Conservation (phyloP, 2,113 vertebrate species). For the Ophiodon elongatus region DNA sequence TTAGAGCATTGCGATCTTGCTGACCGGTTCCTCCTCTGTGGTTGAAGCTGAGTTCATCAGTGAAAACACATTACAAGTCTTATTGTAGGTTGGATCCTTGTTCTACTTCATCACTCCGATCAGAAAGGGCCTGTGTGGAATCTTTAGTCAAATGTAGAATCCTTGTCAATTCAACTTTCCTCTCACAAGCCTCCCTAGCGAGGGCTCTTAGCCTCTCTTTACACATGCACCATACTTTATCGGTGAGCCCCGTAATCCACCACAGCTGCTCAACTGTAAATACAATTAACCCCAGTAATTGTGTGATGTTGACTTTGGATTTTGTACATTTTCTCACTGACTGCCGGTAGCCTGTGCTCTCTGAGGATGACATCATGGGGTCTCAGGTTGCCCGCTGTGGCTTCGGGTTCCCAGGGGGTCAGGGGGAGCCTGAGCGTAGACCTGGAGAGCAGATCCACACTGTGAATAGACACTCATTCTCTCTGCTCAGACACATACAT, state of each 20-base stretch:
- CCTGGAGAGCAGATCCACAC: slow-evolving; percentile 57
- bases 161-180: neutral
- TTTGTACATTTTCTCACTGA: slow-evolving; percentile 65
- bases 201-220: slow-evolving; percentile 9
- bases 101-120: neutral
- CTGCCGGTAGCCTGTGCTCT: slow-evolving; percentile 69
- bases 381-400: slow-evolving; percentile 75
- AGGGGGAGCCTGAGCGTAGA: slow-evolving; percentile 41
- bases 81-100: neutral
- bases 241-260: slow-evolving; percentile 52
- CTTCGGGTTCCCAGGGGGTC: slow-evolving; percentile 68
- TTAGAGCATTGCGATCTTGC: neutral
- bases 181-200: neutral
- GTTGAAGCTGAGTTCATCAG: neutral
- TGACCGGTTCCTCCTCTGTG: neutral
- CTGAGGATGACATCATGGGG: slow-evolving; percentile 79
- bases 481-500: slow-evolving; percentile 33
- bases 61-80: neutral
- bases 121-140: neutral
- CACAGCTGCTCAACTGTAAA: slow-evolving; percentile 76
- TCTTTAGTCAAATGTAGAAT: slow-evolving; percentile 4
- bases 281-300: slow-evolving; percentile 72
- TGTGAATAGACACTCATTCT: slow-evolving; percentile 47
- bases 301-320: slow-evolving; percentile 74
- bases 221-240: slow-evolving; percentile 38